phyloP scores from a whole-genome alignment of 2,888 invertebrate species.

The Ophion obscuratus region DNA sequence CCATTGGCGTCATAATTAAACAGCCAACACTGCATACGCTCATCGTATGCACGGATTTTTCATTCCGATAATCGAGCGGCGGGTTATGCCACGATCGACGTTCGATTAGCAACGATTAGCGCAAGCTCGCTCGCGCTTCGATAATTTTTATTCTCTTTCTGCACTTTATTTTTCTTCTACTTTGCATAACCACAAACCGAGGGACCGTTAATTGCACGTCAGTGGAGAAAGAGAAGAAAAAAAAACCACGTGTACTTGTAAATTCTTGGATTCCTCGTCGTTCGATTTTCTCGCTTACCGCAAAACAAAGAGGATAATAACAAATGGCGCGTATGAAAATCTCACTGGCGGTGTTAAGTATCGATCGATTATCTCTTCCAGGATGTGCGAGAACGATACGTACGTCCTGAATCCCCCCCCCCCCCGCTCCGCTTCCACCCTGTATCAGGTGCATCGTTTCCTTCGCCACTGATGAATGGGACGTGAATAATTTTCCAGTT shows the following conservation, averaged over 20 bases:
- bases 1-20: slow-evolving; percentile 59
- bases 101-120: slow-evolving; percentile 63
- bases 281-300: slow-evolving; percentile 41
- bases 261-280: slow-evolving; percentile 51
- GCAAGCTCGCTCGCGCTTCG: slow-evolving; percentile 41
- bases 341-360: slow-evolving; percentile 45
- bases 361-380: slow-evolving; percentile 71
- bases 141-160: slow-evolving; percentile 15
- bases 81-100: slow-evolving; percentile 37
- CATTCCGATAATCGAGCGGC: slow-evolving; percentile 68
- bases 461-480: slow-evolving; percentile 50
- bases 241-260: slow-evolving; percentile 62
- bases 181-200: slow-evolving; percentile 39
- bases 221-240: slow-evolving; percentile 10
- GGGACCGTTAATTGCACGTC: slow-evolving; percentile 34
- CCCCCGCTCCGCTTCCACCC: slow-evolving; percentile 8
- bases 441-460: slow-evolving; percentile 33
- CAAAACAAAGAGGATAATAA: slow-evolving; percentile 51
- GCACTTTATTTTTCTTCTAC: neutral
- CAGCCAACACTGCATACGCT: slow-evolving; percentile 23
- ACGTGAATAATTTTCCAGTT: slow-evolving; percentile 36
- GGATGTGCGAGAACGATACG: slow-evolving; percentile 60
- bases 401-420: slow-evolving; percentile 4
- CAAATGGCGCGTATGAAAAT: slow-evolving; percentile 18
- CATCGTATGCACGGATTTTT: slow-evolving; percentile 50